Evolutionary conservation across 2,888 invertebrate species (phyloP).

Genomic region (Andrena minutula): DNA sequence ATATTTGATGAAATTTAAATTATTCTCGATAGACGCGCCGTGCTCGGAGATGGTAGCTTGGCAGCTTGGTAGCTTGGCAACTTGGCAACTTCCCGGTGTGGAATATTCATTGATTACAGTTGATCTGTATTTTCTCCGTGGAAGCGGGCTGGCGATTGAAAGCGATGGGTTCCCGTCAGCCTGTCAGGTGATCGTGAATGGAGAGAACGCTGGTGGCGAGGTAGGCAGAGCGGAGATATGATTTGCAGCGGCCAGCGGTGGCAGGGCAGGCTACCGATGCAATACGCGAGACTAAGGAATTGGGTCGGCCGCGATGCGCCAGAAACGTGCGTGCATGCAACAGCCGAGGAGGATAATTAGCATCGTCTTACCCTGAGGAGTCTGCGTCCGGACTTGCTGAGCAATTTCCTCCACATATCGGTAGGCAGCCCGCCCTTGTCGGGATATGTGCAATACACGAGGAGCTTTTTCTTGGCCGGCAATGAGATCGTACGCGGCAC

Average conservation of each 20-base stretch:
- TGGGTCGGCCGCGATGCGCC: slow-evolving; percentile 58
- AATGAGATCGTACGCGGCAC: slow-evolving; percentile 27
- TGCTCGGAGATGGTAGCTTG: too few species aligned
- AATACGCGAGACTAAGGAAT: slow-evolving; percentile 41
- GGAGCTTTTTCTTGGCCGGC: slow-evolving; percentile 1
- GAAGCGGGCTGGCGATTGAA: too few species aligned
- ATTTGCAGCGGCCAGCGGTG: background rate
- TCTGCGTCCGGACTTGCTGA: slow-evolving; percentile 81
- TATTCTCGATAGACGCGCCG: background rate
- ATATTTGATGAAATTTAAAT: slow-evolving; percentile 29
- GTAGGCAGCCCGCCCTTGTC: background rate
- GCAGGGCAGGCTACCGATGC: slow-evolving; percentile 29
- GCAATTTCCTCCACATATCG: slow-evolving; percentile 80
- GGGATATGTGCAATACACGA: background rate
- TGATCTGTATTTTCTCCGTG: too few species aligned
- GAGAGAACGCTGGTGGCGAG: background rate
- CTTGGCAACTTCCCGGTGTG: too few species aligned
- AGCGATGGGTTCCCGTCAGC: too few species aligned
- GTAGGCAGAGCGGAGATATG: background rate
- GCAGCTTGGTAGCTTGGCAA: background rate
- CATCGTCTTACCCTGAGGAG: slow-evolving; percentile 80
- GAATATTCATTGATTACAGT: too few species aligned
- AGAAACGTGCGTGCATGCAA: slow-evolving; percentile 52
- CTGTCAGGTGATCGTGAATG: too few species aligned
- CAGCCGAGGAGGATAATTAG: slow-evolving; percentile 22